Conservation (phyloP, 2,113 vertebrate genomes). For the Aix galericulata region DNA sequence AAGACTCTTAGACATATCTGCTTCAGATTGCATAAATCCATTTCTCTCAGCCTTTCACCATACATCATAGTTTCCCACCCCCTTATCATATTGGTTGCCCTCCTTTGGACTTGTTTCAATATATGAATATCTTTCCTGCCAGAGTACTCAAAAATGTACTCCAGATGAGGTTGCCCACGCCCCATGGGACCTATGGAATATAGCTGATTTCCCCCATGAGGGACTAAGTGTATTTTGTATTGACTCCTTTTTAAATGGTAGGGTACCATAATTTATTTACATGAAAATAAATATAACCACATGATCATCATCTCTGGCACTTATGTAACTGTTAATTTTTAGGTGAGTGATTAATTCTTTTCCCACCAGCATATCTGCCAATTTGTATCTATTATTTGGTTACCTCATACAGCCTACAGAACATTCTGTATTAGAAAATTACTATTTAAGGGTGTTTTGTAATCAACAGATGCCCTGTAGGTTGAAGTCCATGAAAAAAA, state of each 20-base stretch:
- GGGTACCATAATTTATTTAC: neutral
- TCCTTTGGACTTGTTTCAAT: neutral
- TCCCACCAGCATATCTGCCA: neutral
- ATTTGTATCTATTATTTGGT: neutral
- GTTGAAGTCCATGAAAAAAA: neutral
- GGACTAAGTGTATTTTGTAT: neutral
- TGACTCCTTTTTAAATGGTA: neutral
- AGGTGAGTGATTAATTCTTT: neutral
- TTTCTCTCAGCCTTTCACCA: neutral
- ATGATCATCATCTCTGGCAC: neutral
- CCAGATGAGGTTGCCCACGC: neutral
- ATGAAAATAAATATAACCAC: neutral
- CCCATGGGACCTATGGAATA: neutral
- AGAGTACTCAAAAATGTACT: neutral
- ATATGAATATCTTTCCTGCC: neutral
- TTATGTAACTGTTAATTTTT: neutral
- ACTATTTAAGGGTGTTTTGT: neutral
- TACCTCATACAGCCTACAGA: neutral
- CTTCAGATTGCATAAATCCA: neutral
- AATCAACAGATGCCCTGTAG: neutral
- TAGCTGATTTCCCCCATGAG: neutral
- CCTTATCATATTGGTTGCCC: neutral
- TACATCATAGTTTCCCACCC: accelerated
- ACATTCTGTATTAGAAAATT: neutral
- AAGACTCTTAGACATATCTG: neutral